phyloP scores from a whole-genome alignment of 2,113 vertebrate genomes.

The Chaetura pelagica region DNA sequence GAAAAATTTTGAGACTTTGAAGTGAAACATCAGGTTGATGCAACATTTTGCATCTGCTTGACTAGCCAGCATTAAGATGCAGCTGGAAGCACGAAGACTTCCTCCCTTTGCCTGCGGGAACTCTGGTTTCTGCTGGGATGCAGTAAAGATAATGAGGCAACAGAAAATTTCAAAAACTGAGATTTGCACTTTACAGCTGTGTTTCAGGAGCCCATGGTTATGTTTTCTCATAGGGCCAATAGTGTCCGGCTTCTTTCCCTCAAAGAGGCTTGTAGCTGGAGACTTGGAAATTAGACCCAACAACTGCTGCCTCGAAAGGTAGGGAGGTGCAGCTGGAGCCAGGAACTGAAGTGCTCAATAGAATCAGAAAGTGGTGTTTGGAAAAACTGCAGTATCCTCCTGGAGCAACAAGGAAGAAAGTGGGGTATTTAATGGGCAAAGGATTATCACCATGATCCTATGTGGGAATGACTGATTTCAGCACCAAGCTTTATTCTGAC shows the following conservation, averaged over 20 bases:
- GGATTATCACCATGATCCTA: background rate
- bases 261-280: background rate
- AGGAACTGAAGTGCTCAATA: background rate
- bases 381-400: background rate
- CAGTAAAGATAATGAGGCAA: slow-evolving; percentile 46
- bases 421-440: background rate
- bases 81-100: slow-evolving; percentile 37
- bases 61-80: slow-evolving; percentile 20
- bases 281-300: background rate
- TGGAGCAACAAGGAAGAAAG: background rate
- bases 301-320: background rate
- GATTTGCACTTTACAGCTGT: slow-evolving; percentile 18
- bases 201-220: background rate
- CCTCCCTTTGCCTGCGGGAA: background rate
- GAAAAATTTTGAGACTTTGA: slow-evolving; percentile 10
- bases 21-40: slow-evolving; percentile 24
- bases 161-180: slow-evolving; percentile 26
- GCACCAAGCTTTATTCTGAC: background rate
- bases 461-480: background rate
- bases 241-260: background rate
- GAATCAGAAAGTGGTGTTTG: background rate
- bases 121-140: slow-evolving; percentile 36
- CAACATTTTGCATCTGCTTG: slow-evolving; percentile 34
- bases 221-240: background rate
- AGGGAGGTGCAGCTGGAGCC: background rate